phyloP scores from a whole-genome alignment of 2,888 invertebrate species.

The Mythimna vitellina region DNA sequence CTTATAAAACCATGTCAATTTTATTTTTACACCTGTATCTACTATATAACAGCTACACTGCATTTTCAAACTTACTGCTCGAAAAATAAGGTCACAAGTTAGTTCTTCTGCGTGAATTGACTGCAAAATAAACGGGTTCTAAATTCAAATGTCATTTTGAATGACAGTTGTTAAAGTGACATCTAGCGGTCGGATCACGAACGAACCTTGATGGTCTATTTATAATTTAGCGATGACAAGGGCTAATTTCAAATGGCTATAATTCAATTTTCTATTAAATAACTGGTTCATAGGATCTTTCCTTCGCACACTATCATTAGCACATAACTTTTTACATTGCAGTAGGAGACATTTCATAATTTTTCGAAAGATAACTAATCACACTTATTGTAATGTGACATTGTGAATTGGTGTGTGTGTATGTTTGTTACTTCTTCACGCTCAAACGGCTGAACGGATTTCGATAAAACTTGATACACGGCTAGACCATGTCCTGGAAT shows the following conservation, averaged over 20 bases:
- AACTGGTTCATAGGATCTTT: background rate
- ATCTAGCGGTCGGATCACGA: slow-evolving; percentile 76
- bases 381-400: no score
- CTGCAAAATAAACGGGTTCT: slow-evolving; percentile 40
- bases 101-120: background rate
- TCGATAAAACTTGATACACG: no score
- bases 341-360: no score
- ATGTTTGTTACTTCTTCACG: no score
- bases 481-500: no score
- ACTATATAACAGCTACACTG: slow-evolving; percentile 18
- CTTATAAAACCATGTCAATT: slow-evolving; percentile 75
- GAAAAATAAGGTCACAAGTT: slow-evolving; percentile 19
- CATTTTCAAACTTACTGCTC: slow-evolving; percentile 59
- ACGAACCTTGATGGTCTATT: slow-evolving; percentile 46
- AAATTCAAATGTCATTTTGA: slow-evolving; percentile 83
- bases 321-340: background rate
- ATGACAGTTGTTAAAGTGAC: slow-evolving; percentile 81
- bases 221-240: slow-evolving; percentile 24
- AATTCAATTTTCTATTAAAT: slow-evolving; percentile 37
- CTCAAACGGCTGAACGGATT: no score
- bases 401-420: no score
- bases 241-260: slow-evolving; percentile 33
- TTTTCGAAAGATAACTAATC: no score
- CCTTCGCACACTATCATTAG: slow-evolving; percentile 8
- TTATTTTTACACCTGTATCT: slow-evolving; percentile 57